Evolutionary conservation across 2,888 invertebrate genomes (phyloP).

Genomic region (Ichneumoninae sp.): DNA sequence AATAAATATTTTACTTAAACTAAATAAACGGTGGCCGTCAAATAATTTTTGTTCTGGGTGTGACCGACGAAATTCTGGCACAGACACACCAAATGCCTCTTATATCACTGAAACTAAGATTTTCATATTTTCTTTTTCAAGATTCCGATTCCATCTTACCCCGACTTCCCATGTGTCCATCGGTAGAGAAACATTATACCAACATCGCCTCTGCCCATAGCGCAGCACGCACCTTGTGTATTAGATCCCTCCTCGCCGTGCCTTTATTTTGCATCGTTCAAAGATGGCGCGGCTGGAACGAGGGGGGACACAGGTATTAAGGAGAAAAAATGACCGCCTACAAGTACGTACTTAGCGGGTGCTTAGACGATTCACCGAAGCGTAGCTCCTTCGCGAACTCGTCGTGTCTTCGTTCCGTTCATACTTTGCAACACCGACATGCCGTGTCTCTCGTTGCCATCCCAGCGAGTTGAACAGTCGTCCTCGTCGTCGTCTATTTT

Average conservation of each 20-base stretch:
- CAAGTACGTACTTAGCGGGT: conserved; percentile 80
- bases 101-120: not conserved
- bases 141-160: not conserved
- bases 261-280: conserved; percentile 55
- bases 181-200: not conserved
- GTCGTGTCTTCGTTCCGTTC: conserved; percentile 62
- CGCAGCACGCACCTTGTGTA: conserved; percentile 11
- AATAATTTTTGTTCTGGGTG: too few species aligned
- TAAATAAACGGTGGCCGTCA: too few species aligned
- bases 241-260: conserved; percentile 12
- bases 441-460: conserved; percentile 6
- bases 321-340: conserved; percentile 78
- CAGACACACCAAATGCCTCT: not conserved
- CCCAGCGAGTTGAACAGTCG: conserved; percentile 38
- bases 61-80: too few species aligned
- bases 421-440: conserved; percentile 31
- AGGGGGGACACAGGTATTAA: conserved; percentile 66
- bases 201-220: not conserved
- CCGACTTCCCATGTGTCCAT: not conserved
- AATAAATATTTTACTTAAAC: too few species aligned
- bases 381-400: conserved; percentile 80
- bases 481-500: conserved; percentile 37
- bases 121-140: not conserved
- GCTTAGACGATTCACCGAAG: conserved; percentile 79
- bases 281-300: conserved; percentile 70